A percentile compares a stretch with the other conserved stretches of the same genome.
Evolutionary conservation across 2,797 vertebrate genomes (phyloP).

Genomic region (Alosa sapidissima): DNA sequence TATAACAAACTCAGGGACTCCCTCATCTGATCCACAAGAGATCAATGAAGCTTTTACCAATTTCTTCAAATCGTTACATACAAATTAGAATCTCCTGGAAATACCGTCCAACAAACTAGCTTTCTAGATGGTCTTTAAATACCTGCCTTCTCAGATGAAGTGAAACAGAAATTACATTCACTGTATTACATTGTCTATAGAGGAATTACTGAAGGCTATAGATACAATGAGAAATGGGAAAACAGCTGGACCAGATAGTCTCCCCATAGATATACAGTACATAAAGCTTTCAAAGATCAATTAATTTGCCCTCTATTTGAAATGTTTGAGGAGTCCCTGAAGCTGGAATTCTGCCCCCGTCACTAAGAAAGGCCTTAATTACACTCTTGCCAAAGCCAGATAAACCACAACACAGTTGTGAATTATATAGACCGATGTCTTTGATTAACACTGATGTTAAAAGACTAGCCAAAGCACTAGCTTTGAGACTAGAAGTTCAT

Average conservation of each 20-base stretch:
- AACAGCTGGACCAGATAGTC: slow-evolving; percentile 24
- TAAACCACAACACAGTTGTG: slow-evolving; percentile 9
- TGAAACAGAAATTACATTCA: slow-evolving; percentile 20
- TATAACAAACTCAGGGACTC: slow-evolving; percentile 22
- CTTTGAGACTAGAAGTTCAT: slow-evolving; percentile 18
- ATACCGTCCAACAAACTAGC: neutral
- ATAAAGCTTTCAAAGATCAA: slow-evolving; percentile 37
- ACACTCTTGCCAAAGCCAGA: slow-evolving; percentile 35
- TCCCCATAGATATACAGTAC: slow-evolving; percentile 38
- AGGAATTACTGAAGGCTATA: slow-evolving; percentile 27
- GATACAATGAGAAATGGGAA: slow-evolving; percentile 32
- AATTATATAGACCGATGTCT: slow-evolving; percentile 33
- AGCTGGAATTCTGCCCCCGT: neutral
- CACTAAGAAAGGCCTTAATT: slow-evolving; percentile 22
- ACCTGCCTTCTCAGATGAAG: neutral
- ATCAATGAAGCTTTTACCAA: slow-evolving; percentile 26
- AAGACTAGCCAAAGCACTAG: slow-evolving; percentile 28
- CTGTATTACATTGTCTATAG: neutral
- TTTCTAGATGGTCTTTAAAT: slow-evolving; percentile 28
- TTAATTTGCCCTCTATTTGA: slow-evolving; percentile 17
- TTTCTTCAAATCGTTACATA: slow-evolving; percentile 24
- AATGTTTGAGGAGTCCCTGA: slow-evolving; percentile 34
- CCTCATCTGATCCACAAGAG: slow-evolving; percentile 25
- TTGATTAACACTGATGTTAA: slow-evolving; percentile 35
- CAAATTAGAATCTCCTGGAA: neutral